Evolutionary conservation across 2,113 vertebrate genomes (phyloP).

Genomic region (Spheniscus mendiculus): DNA sequence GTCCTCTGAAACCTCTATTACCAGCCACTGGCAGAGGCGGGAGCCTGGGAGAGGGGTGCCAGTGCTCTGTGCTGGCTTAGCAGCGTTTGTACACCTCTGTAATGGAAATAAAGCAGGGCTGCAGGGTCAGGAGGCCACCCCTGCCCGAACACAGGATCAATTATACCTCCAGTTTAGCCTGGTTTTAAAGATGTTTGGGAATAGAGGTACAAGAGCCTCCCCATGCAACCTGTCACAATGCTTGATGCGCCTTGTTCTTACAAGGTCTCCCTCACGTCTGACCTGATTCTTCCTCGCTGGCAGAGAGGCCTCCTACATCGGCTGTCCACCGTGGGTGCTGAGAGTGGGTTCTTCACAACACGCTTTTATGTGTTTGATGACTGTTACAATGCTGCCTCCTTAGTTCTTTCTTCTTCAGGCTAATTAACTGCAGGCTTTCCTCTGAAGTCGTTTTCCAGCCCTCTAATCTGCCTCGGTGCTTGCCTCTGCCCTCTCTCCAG

Average conservation of each 20-base stretch:
- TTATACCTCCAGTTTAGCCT: neutral
- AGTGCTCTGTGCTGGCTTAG: fast-evolving
- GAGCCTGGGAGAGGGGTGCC: neutral
- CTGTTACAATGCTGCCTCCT: neutral
- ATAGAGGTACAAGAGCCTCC: neutral
- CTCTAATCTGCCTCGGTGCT: neutral
- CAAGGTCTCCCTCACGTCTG: neutral
- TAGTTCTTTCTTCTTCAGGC: neutral
- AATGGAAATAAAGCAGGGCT: neutral
- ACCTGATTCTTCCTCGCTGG: fast-evolving
- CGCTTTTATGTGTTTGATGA: neutral
- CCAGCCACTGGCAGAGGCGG: neutral
- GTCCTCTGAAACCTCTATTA: neutral
- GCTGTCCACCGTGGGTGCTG: fast-evolving
- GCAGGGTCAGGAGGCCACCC: neutral
- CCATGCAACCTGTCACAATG: neutral
- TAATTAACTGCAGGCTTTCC: neutral
- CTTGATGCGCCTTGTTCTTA: neutral
- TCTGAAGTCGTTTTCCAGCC: neutral
- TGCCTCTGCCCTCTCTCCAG: neutral
- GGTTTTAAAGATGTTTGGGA: neutral
- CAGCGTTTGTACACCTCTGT: neutral
- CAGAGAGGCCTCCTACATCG: fast-evolving
- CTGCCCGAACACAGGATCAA: neutral
- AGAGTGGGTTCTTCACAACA: neutral